These are phyloP conservation scores for Gracilinanus agilis DNA, from an alignment of 2,113 vertebrate species.

Conservation along the genomic window DNA sequence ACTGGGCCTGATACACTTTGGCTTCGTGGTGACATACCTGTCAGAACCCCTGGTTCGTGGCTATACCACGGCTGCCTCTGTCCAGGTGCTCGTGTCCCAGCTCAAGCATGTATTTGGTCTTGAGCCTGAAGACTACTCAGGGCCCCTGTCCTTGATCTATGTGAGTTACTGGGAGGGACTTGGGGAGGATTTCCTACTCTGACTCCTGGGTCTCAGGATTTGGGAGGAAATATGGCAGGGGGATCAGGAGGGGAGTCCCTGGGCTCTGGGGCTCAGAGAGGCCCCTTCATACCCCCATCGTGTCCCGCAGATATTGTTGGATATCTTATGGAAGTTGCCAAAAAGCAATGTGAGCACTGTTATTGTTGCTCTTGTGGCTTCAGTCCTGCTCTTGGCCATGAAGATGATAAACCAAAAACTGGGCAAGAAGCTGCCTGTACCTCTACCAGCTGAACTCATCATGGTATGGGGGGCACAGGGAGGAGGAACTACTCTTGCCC, in stretches of 20 bases:
- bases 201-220: neutral
- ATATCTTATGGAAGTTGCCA: slow-evolving; percentile 88
- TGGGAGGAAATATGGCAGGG: neutral
- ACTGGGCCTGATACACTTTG: slow-evolving; percentile 93
- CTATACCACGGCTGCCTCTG: slow-evolving; percentile 93
- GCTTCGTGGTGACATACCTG: slow-evolving; percentile 97
- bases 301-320: slow-evolving; percentile 86
- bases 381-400: slow-evolving; percentile 86
- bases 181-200: neutral
- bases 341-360: slow-evolving; percentile 86
- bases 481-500: neutral
- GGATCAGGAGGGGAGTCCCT: neutral
- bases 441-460: slow-evolving; percentile 93
- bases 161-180: slow-evolving; percentile 84
- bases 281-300: neutral
- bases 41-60: slow-evolving; percentile 95
- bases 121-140: slow-evolving; percentile 81
- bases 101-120: slow-evolving; percentile 95
- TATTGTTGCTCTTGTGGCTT: slow-evolving; percentile 88
- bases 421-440: slow-evolving; percentile 86
- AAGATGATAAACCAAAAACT: slow-evolving; percentile 91
- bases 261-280: neutral
- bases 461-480: slow-evolving; percentile 82
- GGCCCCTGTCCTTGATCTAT: slow-evolving; percentile 90
- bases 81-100: slow-evolving; percentile 95